Evolutionary conservation across 2,888 invertebrate species (phyloP).

Genomic region (Drosophila borealis): DNA sequence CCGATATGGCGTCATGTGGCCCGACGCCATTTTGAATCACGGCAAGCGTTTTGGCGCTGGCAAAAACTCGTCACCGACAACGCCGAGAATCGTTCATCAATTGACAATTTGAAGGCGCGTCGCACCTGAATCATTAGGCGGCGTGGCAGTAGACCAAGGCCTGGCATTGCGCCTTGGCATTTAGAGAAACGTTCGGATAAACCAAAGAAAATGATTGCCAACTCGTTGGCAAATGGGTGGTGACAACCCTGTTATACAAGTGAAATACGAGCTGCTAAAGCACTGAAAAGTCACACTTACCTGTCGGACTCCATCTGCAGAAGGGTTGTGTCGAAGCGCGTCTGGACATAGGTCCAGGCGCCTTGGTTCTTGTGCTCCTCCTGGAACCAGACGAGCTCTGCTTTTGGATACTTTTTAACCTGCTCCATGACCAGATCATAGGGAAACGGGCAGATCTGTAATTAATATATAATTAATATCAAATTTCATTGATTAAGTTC

Average conservation of each 20-base stretch:
- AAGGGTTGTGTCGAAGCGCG: constrained; percentile 89
- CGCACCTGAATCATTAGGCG: constrained; percentile 73
- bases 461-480: not conserved
- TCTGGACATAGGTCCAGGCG: constrained; percentile 90
- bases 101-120: constrained; percentile 72
- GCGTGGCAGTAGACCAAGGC: constrained; percentile 60
- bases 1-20: constrained; percentile 52
- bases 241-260: not conserved
- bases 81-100: constrained; percentile 39
- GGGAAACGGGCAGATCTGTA: constrained; percentile 90
- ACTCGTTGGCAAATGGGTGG: constrained; percentile 1
- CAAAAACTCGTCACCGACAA: constrained; percentile 37
- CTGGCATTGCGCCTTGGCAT: constrained; percentile 68
- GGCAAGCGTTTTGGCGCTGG: constrained; percentile 17
- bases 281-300: constrained; percentile 46
- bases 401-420: constrained; percentile 88
- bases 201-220: not conserved
- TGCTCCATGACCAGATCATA: constrained; percentile 90
- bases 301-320: constrained; percentile 70
- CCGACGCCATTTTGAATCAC: constrained; percentile 60
- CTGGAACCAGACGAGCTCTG: constrained; percentile 90
- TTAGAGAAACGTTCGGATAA: constrained; percentile 28
- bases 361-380: constrained; percentile 96
- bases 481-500: constrained; percentile 18
- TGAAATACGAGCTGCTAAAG: constrained; percentile 8